phyloP scores from a whole-genome alignment of 2,113 vertebrate species.

The Bos taurus region ARS-UCD2.0 NC_037342.1:34341001-34341500 shows the following conservation, averaged over 20 bases:
- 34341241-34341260: neutral
- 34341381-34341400: neutral
- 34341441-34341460: neutral
- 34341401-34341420: neutral
- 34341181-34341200: neutral
- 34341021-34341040: too few species aligned
- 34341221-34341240: neutral
- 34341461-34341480: neutral
- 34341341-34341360: neutral
- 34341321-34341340: neutral
- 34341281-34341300: neutral
- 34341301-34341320: neutral
- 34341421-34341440: neutral
- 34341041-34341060: too few species aligned
- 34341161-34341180: neutral
- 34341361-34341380: neutral
- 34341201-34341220: neutral
- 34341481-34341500: neutral
- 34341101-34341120: too few species aligned
- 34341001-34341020: too few species aligned
- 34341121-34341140: too few species aligned
- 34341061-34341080: too few species aligned
- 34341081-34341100: too few species aligned
- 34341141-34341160: neutral
- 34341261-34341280: neutral